Percentiles rank a stretch among this genome's conserved stretches.
phyloP scores from a whole-genome alignment of 2,888 invertebrate genomes.

The Cistogaster globosa region DNA sequence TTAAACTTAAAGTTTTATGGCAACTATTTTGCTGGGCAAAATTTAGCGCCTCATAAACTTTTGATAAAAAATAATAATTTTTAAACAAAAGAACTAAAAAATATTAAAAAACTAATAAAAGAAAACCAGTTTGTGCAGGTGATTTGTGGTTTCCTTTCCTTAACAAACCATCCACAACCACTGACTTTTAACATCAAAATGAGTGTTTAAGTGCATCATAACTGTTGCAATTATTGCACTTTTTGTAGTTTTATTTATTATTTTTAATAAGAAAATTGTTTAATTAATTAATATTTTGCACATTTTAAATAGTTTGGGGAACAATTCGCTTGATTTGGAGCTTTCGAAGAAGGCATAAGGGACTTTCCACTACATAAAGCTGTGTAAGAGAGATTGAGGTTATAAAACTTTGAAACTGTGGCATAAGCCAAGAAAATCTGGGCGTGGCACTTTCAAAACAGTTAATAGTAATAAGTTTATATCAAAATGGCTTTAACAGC shows the following conservation, averaged over 20 bases:
- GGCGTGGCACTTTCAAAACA: too few species aligned
- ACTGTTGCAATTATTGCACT: neutral
- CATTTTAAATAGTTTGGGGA: too few species aligned
- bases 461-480: too few species aligned
- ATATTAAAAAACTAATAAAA: neutral
- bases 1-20: conserved; percentile 37
- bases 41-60: conserved; percentile 44
- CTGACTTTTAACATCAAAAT: neutral
- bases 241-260: neutral
- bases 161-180: neutral
- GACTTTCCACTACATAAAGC: too few species aligned
- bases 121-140: conserved; percentile 26
- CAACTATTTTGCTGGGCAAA: neutral
- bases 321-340: too few species aligned
- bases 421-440: too few species aligned
- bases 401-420: too few species aligned
- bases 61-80: neutral
- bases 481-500: too few species aligned
- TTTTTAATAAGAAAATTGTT: conserved; percentile 32
- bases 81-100: neutral
- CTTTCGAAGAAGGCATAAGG: too few species aligned
- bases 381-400: too few species aligned
- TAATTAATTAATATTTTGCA: neutral
- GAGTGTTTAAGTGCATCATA: conserved; percentile 6
- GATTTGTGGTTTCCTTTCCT: conserved; percentile 37